Evolutionary conservation across 2,888 invertebrate species (phyloP).

Genomic region (Parasteatoda lunata): DNA sequence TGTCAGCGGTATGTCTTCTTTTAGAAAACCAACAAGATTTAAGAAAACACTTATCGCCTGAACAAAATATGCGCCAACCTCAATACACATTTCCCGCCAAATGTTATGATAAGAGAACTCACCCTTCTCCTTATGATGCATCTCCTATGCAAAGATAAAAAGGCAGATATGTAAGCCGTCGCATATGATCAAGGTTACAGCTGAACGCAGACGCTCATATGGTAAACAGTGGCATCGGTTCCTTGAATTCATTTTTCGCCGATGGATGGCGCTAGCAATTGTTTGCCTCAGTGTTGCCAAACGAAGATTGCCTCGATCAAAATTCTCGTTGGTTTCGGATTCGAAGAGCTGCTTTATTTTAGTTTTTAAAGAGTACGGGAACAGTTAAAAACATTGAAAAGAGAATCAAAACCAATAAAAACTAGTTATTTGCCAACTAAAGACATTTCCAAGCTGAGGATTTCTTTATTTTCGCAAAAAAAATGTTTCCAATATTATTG

Average conservation of each 20-base stretch:
- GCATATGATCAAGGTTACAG: slow-evolving; percentile 67
- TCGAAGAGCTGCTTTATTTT: too few species aligned
- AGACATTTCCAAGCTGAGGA: too few species aligned
- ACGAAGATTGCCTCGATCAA: too few species aligned
- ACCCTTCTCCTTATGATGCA: slow-evolving; percentile 60
- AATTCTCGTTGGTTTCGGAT: too few species aligned
- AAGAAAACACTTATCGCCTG: slow-evolving; percentile 16
- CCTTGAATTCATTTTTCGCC: slow-evolving; percentile 34
- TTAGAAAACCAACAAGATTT: slow-evolving; percentile 23
- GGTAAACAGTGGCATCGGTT: slow-evolving; percentile 54
- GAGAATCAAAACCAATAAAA: too few species aligned
- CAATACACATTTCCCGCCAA: slow-evolving; percentile 64
- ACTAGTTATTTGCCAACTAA: too few species aligned
- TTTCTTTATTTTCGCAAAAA: too few species aligned
- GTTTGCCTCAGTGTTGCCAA: slow-evolving; percentile 27
- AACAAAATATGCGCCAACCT: slow-evolving; percentile 47
- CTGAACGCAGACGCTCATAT: slow-evolving; percentile 67
- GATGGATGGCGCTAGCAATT: slow-evolving; percentile 44
- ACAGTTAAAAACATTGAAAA: too few species aligned
- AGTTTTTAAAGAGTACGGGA: too few species aligned
- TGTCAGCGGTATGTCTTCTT: slow-evolving; percentile 36
- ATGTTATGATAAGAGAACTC: slow-evolving; percentile 67
- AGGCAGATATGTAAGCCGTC: slow-evolving; percentile 66
- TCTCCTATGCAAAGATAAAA: slow-evolving; percentile 67
- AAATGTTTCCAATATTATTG: too few species aligned